These are phyloP conservation scores for Hemicordylus capensis DNA, from an alignment of 2,113 vertebrate species.

Conservation along the genomic window DNA sequence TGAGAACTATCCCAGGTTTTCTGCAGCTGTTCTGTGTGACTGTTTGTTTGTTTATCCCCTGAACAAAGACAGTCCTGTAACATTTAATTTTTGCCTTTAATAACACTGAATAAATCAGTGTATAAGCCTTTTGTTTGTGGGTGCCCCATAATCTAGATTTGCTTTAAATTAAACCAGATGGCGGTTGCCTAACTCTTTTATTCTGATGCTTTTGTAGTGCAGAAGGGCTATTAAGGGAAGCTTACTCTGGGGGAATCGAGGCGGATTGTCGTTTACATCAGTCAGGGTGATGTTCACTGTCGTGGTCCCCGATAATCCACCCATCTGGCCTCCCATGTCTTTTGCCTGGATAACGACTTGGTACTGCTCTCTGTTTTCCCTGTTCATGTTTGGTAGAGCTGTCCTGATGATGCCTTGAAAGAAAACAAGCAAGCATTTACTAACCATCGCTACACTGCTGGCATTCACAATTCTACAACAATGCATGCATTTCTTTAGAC, in stretches of 20 bases:
- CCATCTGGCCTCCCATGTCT: constrained; percentile 87
- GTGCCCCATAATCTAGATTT: constrained; percentile 58
- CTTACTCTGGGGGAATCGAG: constrained; percentile 85
- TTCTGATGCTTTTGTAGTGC: constrained; percentile 33
- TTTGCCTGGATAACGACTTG: constrained; percentile 86
- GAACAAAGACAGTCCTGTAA: constrained; percentile 38
- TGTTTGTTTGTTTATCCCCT: background rate
- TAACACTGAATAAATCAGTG: constrained; percentile 52
- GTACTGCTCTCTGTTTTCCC: constrained; percentile 83
- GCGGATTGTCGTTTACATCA: constrained; percentile 85
- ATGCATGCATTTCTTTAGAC: background rate
- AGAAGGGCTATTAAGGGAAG: constrained; percentile 47
- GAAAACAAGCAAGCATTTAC: background rate
- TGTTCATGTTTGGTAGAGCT: constrained; percentile 84
- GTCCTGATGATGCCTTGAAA: constrained; percentile 81
- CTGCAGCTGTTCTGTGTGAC: background rate
- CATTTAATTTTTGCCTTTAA: constrained; percentile 58
- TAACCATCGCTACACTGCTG: background rate
- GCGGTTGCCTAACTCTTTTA: constrained; percentile 50
- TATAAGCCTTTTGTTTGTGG: constrained; percentile 54
- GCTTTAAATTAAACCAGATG: constrained; percentile 68
- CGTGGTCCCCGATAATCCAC: constrained; percentile 82
- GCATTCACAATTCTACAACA: background rate
- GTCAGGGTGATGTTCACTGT: constrained; percentile 83
- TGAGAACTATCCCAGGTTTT: constrained; percentile 14